These are phyloP conservation scores for Ciona savignyi DNA, from an alignment of 23 tunicate genomes.

Conservation along the genomic window DNA sequence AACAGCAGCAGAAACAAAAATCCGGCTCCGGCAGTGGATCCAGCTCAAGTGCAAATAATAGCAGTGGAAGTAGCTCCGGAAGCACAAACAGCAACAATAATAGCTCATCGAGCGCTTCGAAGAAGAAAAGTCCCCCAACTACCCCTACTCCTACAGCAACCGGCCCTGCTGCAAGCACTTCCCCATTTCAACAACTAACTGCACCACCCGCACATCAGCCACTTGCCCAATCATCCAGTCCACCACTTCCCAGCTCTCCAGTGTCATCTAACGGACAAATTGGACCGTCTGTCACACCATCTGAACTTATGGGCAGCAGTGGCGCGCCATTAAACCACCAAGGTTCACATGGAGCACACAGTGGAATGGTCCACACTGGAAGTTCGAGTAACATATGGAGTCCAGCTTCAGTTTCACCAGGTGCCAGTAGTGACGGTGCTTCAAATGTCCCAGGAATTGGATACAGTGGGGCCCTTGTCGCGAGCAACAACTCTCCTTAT, in stretches of 20 bases:
- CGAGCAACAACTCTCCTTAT: slow-evolving; percentile 34
- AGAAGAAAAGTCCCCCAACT: slow-evolving; percentile 80
- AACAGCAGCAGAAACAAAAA: slow-evolving; percentile 31
- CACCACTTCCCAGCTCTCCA: slow-evolving; percentile 53
- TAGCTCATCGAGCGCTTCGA: slow-evolving; percentile 36
- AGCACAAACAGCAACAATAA: slow-evolving; percentile 33
- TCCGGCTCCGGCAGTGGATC: slow-evolving; percentile 11
- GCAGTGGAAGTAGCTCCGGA: slow-evolving; percentile 10
- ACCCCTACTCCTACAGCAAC: slow-evolving; percentile 59
- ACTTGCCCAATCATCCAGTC: slow-evolving; percentile 18
- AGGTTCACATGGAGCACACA: neutral
- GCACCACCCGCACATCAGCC: slow-evolving; percentile 16
- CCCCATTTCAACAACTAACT: slow-evolving; percentile 50
- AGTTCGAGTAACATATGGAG: slow-evolving; percentile 71
- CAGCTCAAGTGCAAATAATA: slow-evolving; percentile 8
- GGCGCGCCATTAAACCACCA: neutral
- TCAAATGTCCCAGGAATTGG: slow-evolving; percentile 45
- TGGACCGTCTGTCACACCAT: slow-evolving; percentile 13
- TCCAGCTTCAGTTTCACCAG: slow-evolving; percentile 87
- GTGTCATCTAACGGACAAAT: slow-evolving; percentile 47
- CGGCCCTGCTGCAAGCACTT: slow-evolving; percentile 34
- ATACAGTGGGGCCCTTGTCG: slow-evolving; percentile 27
- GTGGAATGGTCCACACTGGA: slow-evolving; percentile 5
- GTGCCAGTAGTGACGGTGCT: slow-evolving; percentile 78
- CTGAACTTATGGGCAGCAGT: slow-evolving; percentile 13